phyloP scores from a whole-genome alignment of 2,113 vertebrate species.

The Pogona vitticeps region DNA sequence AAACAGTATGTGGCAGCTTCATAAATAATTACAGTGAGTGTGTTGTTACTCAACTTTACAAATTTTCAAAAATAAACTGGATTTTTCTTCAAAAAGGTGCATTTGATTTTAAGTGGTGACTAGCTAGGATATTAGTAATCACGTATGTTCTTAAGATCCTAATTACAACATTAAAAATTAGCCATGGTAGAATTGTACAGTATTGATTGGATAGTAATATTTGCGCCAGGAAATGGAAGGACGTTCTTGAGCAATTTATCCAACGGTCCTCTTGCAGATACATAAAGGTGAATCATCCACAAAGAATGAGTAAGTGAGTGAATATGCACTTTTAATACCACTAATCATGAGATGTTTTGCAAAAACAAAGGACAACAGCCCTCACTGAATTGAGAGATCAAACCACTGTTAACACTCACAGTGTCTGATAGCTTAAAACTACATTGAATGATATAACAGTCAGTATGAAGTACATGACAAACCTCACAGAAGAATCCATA shows the following conservation, averaged over 20 bases:
- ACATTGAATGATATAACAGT: too few relatives aligned
- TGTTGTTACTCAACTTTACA: conserved; percentile 31
- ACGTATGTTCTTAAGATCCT: conserved; percentile 50
- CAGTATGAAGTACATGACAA: neutral
- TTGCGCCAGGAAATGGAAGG: neutral
- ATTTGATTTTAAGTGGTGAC: conserved; percentile 65
- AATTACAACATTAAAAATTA: conserved; percentile 55
- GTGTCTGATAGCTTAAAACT: neutral
- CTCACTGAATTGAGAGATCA: neutral
- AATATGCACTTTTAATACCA: neutral
- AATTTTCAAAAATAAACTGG: conserved; percentile 36
- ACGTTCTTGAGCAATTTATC: conserved; percentile 28
- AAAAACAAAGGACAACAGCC: neutral
- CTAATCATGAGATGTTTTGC: neutral
- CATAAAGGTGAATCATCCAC: neutral
- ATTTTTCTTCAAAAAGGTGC: conserved; percentile 9
- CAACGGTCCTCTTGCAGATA: neutral
- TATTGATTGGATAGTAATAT: conserved; percentile 9
- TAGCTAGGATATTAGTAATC: conserved; percentile 40
- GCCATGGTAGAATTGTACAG: conserved; percentile 22
- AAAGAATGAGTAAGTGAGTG: neutral
- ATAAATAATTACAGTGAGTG: conserved; percentile 27
- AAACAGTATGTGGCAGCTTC: conserved; percentile 1
- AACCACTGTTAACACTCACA: neutral
- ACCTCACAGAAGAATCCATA: too few relatives aligned